A percentile compares a stretch with the other conserved stretches of the same genome.
Evolutionary conservation across 1,140 invertebrate genomes (phyloP).

Genomic region (Danaus plexippus): DNA sequence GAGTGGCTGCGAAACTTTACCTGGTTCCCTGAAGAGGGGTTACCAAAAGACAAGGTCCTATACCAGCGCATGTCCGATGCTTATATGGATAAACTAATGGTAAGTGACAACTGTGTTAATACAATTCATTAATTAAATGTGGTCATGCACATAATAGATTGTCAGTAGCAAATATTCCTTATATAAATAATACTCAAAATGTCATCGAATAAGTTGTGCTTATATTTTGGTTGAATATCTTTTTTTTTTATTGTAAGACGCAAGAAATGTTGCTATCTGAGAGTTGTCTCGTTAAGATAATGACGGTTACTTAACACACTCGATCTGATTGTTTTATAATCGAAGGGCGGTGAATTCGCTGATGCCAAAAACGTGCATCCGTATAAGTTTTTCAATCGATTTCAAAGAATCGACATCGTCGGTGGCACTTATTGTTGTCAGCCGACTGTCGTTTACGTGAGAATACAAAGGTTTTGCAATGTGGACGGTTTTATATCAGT

Average conservation of each 20-base stretch:
- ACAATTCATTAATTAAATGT: too few species aligned
- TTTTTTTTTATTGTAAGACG: constrained; percentile 10
- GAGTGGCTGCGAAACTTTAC: constrained; percentile 47
- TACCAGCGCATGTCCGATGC: constrained; percentile 31
- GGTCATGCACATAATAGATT: too few species aligned
- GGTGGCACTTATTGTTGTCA: constrained; percentile 67
- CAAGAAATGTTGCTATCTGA: constrained; percentile 23
- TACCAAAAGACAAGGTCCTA: constrained; percentile 45
- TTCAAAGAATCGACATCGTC: constrained; percentile 64
- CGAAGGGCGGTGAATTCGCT: constrained; percentile 61
- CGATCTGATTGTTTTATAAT: constrained; percentile 54
- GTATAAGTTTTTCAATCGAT: constrained; percentile 67
- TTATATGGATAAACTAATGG: constrained; percentile 38
- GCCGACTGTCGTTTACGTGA: constrained; percentile 64
- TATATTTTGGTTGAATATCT: too few species aligned
- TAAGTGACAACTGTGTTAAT: constrained; percentile 19
- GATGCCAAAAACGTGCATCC: constrained; percentile 70
- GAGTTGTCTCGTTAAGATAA: constrained; percentile 35
- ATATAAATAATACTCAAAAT: too few species aligned
- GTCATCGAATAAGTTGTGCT: too few species aligned
- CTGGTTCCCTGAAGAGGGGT: constrained; percentile 40
- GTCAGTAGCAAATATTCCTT: too few species aligned
- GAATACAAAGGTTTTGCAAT: constrained; percentile 67
- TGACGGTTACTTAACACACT: constrained; percentile 36
- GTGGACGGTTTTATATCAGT: constrained; percentile 42